phyloP scores from a whole-genome alignment of 30 jellyfish, hydroid and myxozoan species.

The Haliclystus octoradiatus region DNA sequence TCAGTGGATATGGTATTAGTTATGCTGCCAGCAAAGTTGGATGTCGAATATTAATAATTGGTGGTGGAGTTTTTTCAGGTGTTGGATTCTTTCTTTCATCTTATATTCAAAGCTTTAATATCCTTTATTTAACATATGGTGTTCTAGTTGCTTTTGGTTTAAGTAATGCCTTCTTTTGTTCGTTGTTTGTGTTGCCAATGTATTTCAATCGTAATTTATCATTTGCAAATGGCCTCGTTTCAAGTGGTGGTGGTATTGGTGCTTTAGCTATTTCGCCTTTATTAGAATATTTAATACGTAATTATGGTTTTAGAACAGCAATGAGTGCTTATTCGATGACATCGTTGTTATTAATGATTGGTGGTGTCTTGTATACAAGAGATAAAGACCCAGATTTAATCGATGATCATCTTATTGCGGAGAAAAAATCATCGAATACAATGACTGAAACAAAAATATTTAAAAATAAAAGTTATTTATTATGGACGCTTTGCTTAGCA shows the following conservation, averaged over 20 bases:
- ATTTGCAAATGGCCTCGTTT: conserved; percentile 84
- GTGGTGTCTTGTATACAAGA: too few relatives aligned
- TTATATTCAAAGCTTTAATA: conserved; percentile 58
- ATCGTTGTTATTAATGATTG: too few relatives aligned
- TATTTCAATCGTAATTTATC: conserved; percentile 73
- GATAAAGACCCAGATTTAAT: too few relatives aligned
- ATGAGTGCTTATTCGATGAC: too few relatives aligned
- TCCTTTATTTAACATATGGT: conserved; percentile 65
- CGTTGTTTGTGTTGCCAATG: conserved; percentile 65
- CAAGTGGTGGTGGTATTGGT: conserved; percentile 78
- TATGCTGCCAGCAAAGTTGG: too few relatives aligned
- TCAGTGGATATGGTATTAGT: too few relatives aligned
- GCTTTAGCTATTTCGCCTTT: conserved; percentile 77
- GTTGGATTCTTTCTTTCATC: conserved; percentile 67
- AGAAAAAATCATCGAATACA: too few relatives aligned
- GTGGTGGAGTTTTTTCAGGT: too few relatives aligned
- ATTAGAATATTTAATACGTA: conserved; percentile 25
- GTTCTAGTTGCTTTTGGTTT: conserved; percentile 55
- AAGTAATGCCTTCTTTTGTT: conserved; percentile 68
- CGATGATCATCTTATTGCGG: too few relatives aligned
- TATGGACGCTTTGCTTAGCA: conserved; percentile 39
- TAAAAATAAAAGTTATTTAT: conserved; percentile 39
- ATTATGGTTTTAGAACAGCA: conserved; percentile 44
- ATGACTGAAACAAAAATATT: conserved; percentile 17
- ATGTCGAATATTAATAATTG: too few relatives aligned